Percentiles rank a stretch among this genome's conserved stretches.
Evolutionary conservation across 2,797 vertebrate genomes (phyloP).

Genomic region (Geotrypetes seraphini): DNA sequence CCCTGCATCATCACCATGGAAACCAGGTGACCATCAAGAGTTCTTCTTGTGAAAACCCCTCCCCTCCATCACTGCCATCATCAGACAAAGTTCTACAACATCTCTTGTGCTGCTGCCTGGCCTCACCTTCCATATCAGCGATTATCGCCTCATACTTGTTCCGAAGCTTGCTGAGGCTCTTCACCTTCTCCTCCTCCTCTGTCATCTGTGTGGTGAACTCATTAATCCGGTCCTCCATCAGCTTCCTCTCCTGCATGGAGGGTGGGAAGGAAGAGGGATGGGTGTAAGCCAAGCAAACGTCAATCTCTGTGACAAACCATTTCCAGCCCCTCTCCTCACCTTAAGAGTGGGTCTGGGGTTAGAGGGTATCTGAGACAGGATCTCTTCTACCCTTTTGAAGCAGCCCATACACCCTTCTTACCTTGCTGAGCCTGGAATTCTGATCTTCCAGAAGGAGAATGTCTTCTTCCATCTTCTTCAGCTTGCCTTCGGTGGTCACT

Average conservation of each 20-base stretch:
- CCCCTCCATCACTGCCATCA: background rate
- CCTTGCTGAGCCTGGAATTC: slow-evolving; percentile 71
- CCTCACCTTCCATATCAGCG: slow-evolving; percentile 74
- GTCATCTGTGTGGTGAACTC: slow-evolving; percentile 74
- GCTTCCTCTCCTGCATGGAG: slow-evolving; percentile 66
- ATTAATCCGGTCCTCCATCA: slow-evolving; percentile 70
- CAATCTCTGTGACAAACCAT: rapidly evolving
- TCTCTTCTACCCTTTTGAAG: background rate
- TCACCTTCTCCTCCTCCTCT: slow-evolving; percentile 82
- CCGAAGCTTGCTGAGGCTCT: slow-evolving; percentile 78
- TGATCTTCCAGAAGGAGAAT: slow-evolving; percentile 65
- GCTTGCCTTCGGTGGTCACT: slow-evolving; percentile 72
- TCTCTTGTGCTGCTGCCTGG: rapidly evolving
- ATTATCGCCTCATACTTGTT: slow-evolving; percentile 81
- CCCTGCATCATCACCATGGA: too few species aligned
- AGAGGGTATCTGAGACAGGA: background rate
- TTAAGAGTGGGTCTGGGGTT: too few species aligned
- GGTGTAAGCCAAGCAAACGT: too few species aligned
- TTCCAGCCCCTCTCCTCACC: too few species aligned
- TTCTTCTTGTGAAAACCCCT: too few species aligned
- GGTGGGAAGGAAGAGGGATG: background rate
- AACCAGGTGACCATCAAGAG: too few species aligned
- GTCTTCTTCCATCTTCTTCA: slow-evolving; percentile 75
- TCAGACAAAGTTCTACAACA: background rate
- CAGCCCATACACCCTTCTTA: background rate